Evolutionary conservation across 2,113 vertebrate genomes (phyloP).

Genomic region (Romanogobio albipinnatus): DNA sequence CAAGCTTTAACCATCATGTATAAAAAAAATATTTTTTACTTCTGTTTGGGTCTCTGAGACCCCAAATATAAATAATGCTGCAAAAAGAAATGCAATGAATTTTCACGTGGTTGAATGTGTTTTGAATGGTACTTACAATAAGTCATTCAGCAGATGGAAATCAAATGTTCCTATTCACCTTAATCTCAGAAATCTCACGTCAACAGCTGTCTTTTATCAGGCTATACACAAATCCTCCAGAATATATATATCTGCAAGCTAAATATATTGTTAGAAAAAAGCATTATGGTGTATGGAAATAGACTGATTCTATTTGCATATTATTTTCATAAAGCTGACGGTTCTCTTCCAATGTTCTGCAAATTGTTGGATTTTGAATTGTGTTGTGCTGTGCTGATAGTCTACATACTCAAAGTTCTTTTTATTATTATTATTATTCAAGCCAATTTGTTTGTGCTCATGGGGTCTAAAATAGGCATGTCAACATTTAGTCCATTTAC

Average conservation of each 20-base stretch:
- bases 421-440: background rate
- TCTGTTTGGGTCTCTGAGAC: too few relatives aligned
- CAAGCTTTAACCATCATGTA: too few relatives aligned
- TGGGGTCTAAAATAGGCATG: background rate
- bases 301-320: background rate
- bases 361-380: background rate
- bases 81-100: background rate
- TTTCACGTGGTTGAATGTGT: background rate
- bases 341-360: background rate
- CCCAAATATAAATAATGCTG: background rate
- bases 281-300: background rate
- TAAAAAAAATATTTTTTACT: too few relatives aligned
- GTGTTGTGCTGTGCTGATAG: background rate
- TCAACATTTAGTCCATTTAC: background rate
- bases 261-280: conserved; percentile 4
- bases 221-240: background rate
- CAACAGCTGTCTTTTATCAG: background rate
- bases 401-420: background rate
- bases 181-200: conserved; percentile 8
- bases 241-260: background rate
- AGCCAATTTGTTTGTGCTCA: background rate
- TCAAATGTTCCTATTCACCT: background rate
- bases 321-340: background rate
- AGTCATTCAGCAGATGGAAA: conserved; percentile 7
- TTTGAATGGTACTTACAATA: background rate